Base-by-base conservation (phyloP, 1,140 invertebrate genomes). In the Ips nitidus region DNA sequence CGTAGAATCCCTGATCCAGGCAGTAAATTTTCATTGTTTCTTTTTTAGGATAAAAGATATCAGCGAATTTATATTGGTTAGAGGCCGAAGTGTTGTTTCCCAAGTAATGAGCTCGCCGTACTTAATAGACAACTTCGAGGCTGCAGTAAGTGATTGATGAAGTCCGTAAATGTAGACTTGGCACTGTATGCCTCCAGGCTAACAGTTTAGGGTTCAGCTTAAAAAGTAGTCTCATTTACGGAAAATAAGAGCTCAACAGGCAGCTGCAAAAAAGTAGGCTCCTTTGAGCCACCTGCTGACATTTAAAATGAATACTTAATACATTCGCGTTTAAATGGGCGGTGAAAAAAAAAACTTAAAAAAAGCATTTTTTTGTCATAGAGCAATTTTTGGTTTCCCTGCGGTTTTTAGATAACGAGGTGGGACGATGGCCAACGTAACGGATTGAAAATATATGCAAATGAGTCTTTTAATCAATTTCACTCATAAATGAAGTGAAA, bases 141-240 rank as follows among this genome's bases (percentile, higher is more conserved):
- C 71, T 73, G 56, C 66, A 74, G 67, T 53, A 74, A 73, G 72
- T 75, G 74, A 75, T 75, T 75, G 74, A 75, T 75, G 74, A 72
- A 75, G 72, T 75, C 73, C 66, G 68, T 72, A 72, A 75, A 75
- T 75, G 74, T 75, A 71, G 71, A 75, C 74, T 75, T 72, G 70
- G 66, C 71, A 75, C 71, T 75, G 73, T 66, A 42, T 58, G 56
- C 55, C 70, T 68, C 64, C 64, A 67, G 74, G 73, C 69, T 71
- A 73, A 68, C 69, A 66, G 69, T 73, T 61, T 66, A 67, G 66
- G 62, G 65, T 42, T 22, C 22, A 22, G 22, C 43, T 66, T 36
- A 41, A 47, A 53, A 61, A 53, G 52, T 57, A 56, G 63, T 45
- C 36, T 50, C 41, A 38, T 36, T 45, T 56, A 63, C 52, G 52